Evolutionary conservation across 92 coral and sea anemone species (phyloP).

Genomic region (Actinernus sp.): DNA sequence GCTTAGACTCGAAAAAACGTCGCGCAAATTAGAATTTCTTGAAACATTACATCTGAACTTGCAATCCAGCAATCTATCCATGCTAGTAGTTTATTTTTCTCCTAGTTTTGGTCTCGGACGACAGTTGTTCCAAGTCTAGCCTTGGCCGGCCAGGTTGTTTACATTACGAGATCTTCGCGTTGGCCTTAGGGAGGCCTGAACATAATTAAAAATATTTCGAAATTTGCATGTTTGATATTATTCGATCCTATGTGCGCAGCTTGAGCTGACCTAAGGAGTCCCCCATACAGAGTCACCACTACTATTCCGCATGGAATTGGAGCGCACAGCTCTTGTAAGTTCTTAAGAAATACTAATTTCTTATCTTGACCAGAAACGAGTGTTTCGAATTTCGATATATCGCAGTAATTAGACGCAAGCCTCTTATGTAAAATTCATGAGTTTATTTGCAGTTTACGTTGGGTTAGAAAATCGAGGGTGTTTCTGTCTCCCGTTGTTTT

Average conservation of each 20-base stretch:
- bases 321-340: no score
- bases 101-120: no score
- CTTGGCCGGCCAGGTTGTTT: slow-evolving; percentile 66
- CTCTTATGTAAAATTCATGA: slow-evolving; percentile 53
- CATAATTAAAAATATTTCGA: slow-evolving; percentile 74
- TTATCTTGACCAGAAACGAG: no score
- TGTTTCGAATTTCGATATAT: no score
- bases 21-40: no score
- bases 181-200: slow-evolving; percentile 60
- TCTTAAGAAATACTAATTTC: no score
- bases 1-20: no score
- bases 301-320: slow-evolving; percentile 7
- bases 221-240: slow-evolving; percentile 71
- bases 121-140: background rate
- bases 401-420: slow-evolving; percentile 12
- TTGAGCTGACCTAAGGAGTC: slow-evolving; percentile 37
- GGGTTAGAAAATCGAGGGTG: slow-evolving; percentile 4
- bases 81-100: no score
- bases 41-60: background rate
- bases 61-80: no score
- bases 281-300: slow-evolving; percentile 47
- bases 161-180: slow-evolving; percentile 76
- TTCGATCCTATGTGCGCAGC: slow-evolving; percentile 65
- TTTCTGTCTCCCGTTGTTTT: background rate
- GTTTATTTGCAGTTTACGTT: slow-evolving; percentile 48